phyloP scores from a whole-genome alignment of 2,888 invertebrate genomes.

The Adelphocoris suturalis region DNA sequence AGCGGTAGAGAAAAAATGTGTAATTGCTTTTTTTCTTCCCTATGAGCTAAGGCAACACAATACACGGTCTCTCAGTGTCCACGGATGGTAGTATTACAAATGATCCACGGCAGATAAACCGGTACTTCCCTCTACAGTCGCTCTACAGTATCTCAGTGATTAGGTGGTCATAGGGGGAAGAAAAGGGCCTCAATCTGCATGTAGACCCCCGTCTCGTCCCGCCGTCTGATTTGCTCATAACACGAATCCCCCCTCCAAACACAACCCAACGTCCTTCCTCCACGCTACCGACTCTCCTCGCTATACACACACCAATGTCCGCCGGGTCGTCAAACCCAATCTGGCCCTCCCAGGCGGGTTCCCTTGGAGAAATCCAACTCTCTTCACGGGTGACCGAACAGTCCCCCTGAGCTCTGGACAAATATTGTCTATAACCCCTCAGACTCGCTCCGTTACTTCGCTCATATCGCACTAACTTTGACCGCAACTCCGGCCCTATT shows the following conservation, averaged over 20 bases:
- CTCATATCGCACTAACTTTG: conserved; percentile 61
- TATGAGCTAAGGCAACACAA: no score
- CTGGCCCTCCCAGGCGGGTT: conserved; percentile 42
- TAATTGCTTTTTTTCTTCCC: no score
- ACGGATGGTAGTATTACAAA: no score
- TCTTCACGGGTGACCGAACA: conserved; percentile 64
- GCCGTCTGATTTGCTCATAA: conserved; percentile 25
- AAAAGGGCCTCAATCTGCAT: conserved; percentile 17
- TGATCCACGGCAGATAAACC: no score
- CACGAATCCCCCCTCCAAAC: not conserved
- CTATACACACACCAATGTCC: not conserved
- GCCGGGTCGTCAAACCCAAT: conserved; percentile 66
- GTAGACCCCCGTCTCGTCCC: not conserved
- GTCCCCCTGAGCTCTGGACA: conserved; percentile 68
- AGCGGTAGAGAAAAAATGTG: no score
- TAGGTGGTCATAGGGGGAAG: not conserved
- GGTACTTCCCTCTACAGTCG: no score
- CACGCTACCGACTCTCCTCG: not conserved
- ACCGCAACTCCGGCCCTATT: conserved; percentile 15
- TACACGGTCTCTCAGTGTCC: no score
- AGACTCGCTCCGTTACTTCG: conserved; percentile 79
- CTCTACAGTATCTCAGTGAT: not conserved
- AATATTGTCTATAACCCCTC: conserved; percentile 72
- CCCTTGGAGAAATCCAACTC: conserved; percentile 69
- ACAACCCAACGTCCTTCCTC: not conserved